Conservation (phyloP, 1,140 invertebrate species). For the Drosophila watanabei region DNA sequence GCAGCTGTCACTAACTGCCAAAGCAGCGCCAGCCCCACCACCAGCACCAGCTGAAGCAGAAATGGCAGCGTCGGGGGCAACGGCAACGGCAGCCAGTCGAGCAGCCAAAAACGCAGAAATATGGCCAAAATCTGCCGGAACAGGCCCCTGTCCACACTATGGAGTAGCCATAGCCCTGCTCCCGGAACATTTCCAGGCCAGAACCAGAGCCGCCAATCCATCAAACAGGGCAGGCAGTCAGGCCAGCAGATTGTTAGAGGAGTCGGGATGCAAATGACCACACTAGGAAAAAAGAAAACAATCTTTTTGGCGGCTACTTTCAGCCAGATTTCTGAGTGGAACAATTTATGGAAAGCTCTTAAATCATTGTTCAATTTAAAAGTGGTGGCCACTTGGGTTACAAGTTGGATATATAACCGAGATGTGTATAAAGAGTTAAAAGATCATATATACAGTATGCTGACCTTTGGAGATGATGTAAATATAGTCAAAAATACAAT, state of each 20-base stretch:
- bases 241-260: constrained; percentile 71
- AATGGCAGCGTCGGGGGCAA: constrained; percentile 13
- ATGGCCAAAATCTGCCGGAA: constrained; percentile 46
- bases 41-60: constrained; percentile 19
- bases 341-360: constrained; percentile 5
- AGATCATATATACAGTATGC: not conserved
- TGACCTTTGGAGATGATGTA: not conserved
- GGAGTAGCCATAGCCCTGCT: not conserved
- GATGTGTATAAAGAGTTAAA: not conserved
- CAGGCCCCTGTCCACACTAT: constrained; percentile 26
- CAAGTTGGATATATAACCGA: not conserved
- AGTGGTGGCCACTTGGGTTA: not conserved
- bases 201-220: constrained; percentile 71
- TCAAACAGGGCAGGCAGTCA: constrained; percentile 49
- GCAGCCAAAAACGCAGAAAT: constrained; percentile 61
- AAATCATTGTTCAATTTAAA: constrained; percentile 25
- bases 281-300: constrained; percentile 35
- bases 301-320: constrained; percentile 9
- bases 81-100: constrained; percentile 23
- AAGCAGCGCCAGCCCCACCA: constrained; percentile 32
- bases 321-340: not conserved
- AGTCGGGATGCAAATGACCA: constrained; percentile 61
- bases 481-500: not conserved
- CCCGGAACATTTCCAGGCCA: constrained; percentile 30
- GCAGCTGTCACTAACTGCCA: constrained; percentile 81